Conservation (phyloP, 2,888 invertebrate species). For the Oegoconia quadripuncta region DNA sequence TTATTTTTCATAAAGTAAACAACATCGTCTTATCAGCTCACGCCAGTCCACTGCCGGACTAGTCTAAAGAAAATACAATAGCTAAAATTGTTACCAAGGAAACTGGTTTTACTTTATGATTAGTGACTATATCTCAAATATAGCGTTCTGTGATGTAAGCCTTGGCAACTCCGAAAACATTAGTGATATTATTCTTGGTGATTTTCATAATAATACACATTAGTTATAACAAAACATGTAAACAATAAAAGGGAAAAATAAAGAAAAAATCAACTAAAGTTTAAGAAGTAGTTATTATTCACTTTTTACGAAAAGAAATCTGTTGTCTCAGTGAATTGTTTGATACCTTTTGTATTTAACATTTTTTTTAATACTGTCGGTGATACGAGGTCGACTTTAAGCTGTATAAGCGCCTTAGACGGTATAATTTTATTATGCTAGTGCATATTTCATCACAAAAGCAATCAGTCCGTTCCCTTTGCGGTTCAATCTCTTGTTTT, state of each 20-base stretch:
- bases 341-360: constrained; percentile 22
- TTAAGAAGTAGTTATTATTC: no score
- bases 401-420: no score
- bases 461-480: constrained; percentile 52
- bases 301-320: constrained; percentile 21
- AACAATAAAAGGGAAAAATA: no score
- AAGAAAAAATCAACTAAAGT: no score
- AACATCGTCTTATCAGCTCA: neutral
- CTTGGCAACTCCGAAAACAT: constrained; percentile 52
- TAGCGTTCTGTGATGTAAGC: constrained; percentile 65
- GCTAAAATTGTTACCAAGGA: constrained; percentile 14
- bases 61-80: no score
- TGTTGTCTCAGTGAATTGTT: constrained; percentile 29
- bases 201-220: no score
- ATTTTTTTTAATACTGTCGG: constrained; percentile 21
- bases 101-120: constrained; percentile 25
- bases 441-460: constrained; percentile 33
- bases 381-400: no score
- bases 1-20: constrained; percentile 25
- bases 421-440: no score
- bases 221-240: no score
- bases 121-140: constrained; percentile 39
- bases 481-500: constrained; percentile 32
- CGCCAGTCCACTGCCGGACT: no score
- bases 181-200: constrained; percentile 53